Conservation (phyloP, 2,797 vertebrate species). For the Muscicapa striata region DNA sequence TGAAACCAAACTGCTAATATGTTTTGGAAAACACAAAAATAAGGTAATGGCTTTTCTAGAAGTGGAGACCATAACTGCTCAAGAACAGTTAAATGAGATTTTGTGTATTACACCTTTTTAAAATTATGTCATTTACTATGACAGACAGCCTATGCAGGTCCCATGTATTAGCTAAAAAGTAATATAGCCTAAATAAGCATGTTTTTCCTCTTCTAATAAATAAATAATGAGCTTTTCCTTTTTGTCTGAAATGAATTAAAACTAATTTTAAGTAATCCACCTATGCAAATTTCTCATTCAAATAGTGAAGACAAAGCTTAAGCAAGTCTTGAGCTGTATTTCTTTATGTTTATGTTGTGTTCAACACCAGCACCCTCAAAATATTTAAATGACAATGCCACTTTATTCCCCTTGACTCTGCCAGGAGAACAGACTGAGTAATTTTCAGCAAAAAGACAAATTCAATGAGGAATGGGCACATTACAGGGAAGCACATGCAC, state of each 20-base stretch:
- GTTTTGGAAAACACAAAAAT: neutral
- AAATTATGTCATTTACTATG: neutral
- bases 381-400: neutral
- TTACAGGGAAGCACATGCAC: neutral
- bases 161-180: neutral
- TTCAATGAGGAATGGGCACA: neutral
- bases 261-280: neutral
- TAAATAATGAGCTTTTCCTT: neutral
- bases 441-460: neutral
- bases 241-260: neutral
- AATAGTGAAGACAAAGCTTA: neutral
- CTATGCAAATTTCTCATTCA: neutral
- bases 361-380: neutral
- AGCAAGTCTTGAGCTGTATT: neutral
- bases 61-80: neutral
- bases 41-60: neutral
- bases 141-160: neutral
- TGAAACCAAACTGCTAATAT: neutral
- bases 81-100: neutral
- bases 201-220: neutral
- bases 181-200: neutral
- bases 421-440: neutral
- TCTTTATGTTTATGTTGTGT: neutral
- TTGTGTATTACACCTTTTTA: neutral
- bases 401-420: neutral